Conservation (phyloP, 2,888 invertebrate genomes). For the Drosophila peninsularis region DNA sequence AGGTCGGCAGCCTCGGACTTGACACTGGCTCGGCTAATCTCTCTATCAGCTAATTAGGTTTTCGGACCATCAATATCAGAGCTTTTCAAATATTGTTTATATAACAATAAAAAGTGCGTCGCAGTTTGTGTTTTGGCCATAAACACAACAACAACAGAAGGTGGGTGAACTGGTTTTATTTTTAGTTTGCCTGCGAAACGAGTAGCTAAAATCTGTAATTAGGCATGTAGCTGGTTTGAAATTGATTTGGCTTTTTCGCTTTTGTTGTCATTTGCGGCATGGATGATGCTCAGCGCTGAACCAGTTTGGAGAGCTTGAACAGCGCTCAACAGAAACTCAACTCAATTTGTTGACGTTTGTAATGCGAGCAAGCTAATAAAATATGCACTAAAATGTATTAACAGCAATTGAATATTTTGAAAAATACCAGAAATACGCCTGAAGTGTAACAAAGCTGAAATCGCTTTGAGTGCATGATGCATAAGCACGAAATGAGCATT, state of each 20-base stretch:
- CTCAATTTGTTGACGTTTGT: not conserved
- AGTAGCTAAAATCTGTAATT: constrained; percentile 50
- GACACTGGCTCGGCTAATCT: constrained; percentile 18
- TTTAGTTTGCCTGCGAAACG: constrained; percentile 17
- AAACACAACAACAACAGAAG: constrained; percentile 16
- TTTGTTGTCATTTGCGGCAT: constrained; percentile 7
- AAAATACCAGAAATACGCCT: constrained; percentile 2
- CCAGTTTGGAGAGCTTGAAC: constrained; percentile 10
- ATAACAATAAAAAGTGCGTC: constrained; percentile 58
- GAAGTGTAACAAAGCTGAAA: not conserved
- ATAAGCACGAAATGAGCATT: too few relatives aligned
- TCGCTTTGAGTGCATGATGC: not conserved
- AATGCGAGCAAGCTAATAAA: not conserved
- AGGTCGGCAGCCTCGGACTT: constrained; percentile 39
- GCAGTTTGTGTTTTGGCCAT: constrained; percentile 42
- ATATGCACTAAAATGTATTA: too few relatives aligned
- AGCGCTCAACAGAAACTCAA: constrained; percentile 2
- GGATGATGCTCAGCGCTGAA: constrained; percentile 11
- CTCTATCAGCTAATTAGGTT: constrained; percentile 19
- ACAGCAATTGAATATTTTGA: not conserved
- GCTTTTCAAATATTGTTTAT: constrained; percentile 2
- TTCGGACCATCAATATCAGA: constrained; percentile 13
- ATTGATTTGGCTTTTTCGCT: constrained; percentile 20
- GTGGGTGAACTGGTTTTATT: constrained; percentile 56
- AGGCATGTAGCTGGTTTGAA: constrained; percentile 58